Evolutionary conservation across 64 coral and sea anemone species (phyloP).

Genomic region (Stichodactyla mertensii): DNA sequence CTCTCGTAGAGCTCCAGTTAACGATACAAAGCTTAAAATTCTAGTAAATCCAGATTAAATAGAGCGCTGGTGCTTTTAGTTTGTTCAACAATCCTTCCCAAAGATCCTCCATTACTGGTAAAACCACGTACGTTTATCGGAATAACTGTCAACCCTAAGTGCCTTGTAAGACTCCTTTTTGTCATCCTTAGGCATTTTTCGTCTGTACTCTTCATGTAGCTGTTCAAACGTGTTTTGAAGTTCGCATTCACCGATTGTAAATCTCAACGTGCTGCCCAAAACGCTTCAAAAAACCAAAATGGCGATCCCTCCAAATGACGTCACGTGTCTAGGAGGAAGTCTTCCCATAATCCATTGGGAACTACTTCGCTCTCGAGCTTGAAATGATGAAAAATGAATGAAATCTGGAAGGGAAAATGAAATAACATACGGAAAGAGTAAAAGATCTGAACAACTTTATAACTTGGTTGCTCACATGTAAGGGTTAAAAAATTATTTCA

Average conservation of each 20-base stretch:
- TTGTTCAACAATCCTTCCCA: not conserved
- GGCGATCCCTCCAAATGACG: slow-evolving; percentile 90
- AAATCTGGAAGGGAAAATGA: not conserved
- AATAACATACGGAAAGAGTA: not conserved
- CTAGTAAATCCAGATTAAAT: not conserved
- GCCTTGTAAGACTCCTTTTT: slow-evolving; percentile 82
- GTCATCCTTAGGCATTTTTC: slow-evolving; percentile 96
- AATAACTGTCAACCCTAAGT: slow-evolving; percentile 69
- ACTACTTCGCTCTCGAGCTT: not conserved
- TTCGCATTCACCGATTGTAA: slow-evolving; percentile 35
- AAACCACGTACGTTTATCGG: slow-evolving; percentile 67
- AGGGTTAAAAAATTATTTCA: no score
- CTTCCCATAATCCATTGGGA: slow-evolving; percentile 38
- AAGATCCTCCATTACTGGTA: not conserved
- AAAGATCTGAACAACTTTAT: not conserved
- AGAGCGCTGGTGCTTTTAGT: not conserved
- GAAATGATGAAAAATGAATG: not conserved
- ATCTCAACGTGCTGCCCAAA: slow-evolving; percentile 57
- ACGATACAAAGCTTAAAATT: not conserved
- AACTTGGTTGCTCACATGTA: no score
- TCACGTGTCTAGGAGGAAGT: slow-evolving; percentile 67
- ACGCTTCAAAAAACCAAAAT: slow-evolving; percentile 78
- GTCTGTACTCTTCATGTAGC: slow-evolving; percentile 58
- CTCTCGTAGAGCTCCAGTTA: not conserved
- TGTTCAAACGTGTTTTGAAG: slow-evolving; percentile 55